phyloP scores from a whole-genome alignment of 2,113 vertebrate genomes.

The Aspidoscelis tigris region DNA sequence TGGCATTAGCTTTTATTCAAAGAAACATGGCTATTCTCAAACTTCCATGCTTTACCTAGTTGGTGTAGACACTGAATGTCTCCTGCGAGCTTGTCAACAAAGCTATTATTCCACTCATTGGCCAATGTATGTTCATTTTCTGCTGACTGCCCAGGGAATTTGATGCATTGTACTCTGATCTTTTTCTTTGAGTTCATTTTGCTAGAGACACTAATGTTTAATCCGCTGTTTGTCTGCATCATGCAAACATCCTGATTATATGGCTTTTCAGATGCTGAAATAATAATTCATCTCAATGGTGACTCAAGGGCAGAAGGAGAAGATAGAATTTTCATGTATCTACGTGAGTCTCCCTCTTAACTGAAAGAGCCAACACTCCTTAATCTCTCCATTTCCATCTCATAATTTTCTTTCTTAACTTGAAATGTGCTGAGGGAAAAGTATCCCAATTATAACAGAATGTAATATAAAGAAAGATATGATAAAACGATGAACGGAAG shows the following conservation, averaged over 20 bases:
- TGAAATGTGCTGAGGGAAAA: background rate
- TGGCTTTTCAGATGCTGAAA: conserved; percentile 17
- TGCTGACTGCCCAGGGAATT: conserved; percentile 57
- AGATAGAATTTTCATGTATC: conserved; percentile 14
- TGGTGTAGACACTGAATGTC: conserved; percentile 47
- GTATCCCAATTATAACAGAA: background rate
- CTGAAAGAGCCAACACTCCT: background rate
- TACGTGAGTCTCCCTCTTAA: background rate
- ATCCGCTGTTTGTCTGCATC: conserved; percentile 44
- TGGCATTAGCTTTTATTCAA: conserved; percentile 3
- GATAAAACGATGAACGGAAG: background rate
- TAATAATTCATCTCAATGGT: conserved; percentile 21
- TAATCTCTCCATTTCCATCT: background rate
- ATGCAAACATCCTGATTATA: conserved; percentile 41
- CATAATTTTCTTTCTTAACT: background rate
- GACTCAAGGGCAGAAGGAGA: conserved; percentile 21
- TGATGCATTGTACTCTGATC: conserved; percentile 41
- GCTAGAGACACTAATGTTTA: conserved; percentile 19
- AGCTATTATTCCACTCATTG: conserved; percentile 73
- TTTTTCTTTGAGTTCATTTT: conserved; percentile 54
- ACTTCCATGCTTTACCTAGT: conserved; percentile 26
- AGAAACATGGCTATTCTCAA: background rate
- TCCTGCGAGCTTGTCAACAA: conserved; percentile 65
- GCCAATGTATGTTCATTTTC: conserved; percentile 68
- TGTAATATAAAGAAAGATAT: background rate